Base-by-base conservation (phyloP, 2,797 vertebrate species). In the Tolypeutes matacus region DNA sequence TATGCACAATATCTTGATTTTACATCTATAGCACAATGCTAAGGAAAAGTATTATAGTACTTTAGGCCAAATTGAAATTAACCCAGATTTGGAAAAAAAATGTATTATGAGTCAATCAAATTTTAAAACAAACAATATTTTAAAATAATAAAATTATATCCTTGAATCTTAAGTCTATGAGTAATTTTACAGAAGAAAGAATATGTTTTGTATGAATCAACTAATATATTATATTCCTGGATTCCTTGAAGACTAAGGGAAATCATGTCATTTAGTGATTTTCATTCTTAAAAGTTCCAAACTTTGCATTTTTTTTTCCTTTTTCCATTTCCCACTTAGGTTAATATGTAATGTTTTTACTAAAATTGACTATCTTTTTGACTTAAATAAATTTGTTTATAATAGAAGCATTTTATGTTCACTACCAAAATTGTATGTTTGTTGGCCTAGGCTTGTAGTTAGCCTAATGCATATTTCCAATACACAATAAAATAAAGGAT, bases 1-100 rank as follows among this genome's bases (percentile, higher is more conserved):
- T 95, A 53, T 36, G 12, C 90, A 64, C 31, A 84, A 94, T 58
- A 15, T 31, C 64, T 51, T 88, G 13, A 72, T 81, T 91, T 69
- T 9, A 80, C 7, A 87, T 64, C 23, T 42, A 64, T n/a, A 76
- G 13, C 39, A 84, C 7, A 72, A 53, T 25, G 6, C 77, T 6
- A 75, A 85, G 42, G n/a, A 76, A 91, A 93, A 90, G 58, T 73
- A 65, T 46, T 62, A n/a, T 60, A 60, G 51, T 76, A 42, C 9
- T 78, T 94, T 58, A 2, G 82, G 56, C 17, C 25, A 77, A 73
- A 78, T 9, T 92, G 67, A 82, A 92, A 70, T 83, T 69, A 65
- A 65, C 31, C 34, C 89, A 29, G 53, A 46, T 85, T 88, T 85
- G 49, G 39, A 39, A 39, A 39, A 39, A 39, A 89, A 93, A 53